Base-by-base conservation (phyloP, 2,888 invertebrate genomes). In the Drosophila setosimentum region DNA sequence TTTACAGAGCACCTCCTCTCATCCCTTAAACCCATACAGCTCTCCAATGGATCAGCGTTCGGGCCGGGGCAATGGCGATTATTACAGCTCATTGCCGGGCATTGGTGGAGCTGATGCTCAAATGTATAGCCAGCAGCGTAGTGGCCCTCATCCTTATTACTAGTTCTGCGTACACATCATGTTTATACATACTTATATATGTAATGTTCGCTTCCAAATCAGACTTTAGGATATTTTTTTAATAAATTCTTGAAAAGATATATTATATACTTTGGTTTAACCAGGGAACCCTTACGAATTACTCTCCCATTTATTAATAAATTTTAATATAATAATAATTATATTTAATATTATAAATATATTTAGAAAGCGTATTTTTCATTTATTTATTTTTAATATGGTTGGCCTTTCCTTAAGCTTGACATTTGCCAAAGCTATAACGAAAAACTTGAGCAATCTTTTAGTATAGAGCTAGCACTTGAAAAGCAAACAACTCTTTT, bases 21-120 rank as follows among this genome's bases (percentile, higher is more conserved):
- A 45, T 24, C 27, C 21, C 21, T 6, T 24, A 0, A 18, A 24
- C n/a, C 24, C 21, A 3, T 10, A 1, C 33, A 84, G 84, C 32
- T 74, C 89, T 0, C 84, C 84, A 5, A 76, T 63, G 35, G 89
- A 85, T 7, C 77, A 70, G 18, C 65, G 76, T 3, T 42, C 58
- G 1, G 68, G 67, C 6, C 21, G 82, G 27, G 85, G 84, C 10
- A 82, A 87, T 30, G 85, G 85, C 0, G 85, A 85, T 33, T 89
- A 73, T 35, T 87, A 80, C 16, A 85, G 48, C 53, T 84, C 85
- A 0, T 33, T 85, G 70, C 85, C 87, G 0, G 89, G 87, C 33
- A 57, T 69, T 11, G 68, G 68, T 13, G 69, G 51, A 6, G 16
- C 51, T 45, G 68, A 69, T 27, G 42, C 40, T 2, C 68, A 69